A percentile compares a stretch with the other conserved stretches of the same genome.
Evolutionary conservation across 1,140 invertebrate genomes (phyloP).

Genomic region (Subanguina moxae): DNA sequence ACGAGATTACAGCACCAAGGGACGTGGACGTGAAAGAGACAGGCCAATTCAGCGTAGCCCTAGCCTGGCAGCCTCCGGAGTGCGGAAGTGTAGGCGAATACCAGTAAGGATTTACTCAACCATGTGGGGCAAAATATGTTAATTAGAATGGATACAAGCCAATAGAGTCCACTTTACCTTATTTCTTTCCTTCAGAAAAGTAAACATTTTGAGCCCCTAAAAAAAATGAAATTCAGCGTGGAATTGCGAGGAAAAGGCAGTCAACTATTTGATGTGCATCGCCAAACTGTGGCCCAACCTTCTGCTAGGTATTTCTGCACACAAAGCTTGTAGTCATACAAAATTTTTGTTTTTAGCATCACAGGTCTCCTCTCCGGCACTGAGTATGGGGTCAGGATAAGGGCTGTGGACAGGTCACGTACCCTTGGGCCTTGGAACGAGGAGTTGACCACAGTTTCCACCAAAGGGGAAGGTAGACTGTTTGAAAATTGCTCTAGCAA

Average conservation of each 20-base stretch:
- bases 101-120: slow-evolving; percentile 40
- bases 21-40: slow-evolving; percentile 52
- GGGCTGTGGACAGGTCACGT: slow-evolving; percentile 50
- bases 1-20: slow-evolving; percentile 56
- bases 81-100: slow-evolving; percentile 57
- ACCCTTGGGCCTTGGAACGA: slow-evolving; percentile 54
- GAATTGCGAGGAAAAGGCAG: slow-evolving; percentile 49
- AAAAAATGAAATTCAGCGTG: slow-evolving; percentile 19
- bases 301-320: slow-evolving; percentile 43
- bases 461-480: slow-evolving; percentile 52
- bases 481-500: not conserved
- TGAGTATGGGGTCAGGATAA: slow-evolving; percentile 50
- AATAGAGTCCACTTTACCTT: too few species aligned
- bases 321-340: too few species aligned
- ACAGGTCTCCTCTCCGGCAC: slow-evolving; percentile 58
- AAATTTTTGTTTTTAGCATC: slow-evolving; percentile 19
- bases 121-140: too few species aligned
- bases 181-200: too few species aligned
- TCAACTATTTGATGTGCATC: slow-evolving; percentile 54
- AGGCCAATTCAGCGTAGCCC: slow-evolving; percentile 52
- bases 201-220: too few species aligned
- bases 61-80: slow-evolving; percentile 56
- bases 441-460: slow-evolving; percentile 47
- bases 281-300: slow-evolving; percentile 58
- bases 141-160: too few species aligned